Evolutionary conservation across 2,113 vertebrate species (phyloP).

Genomic region (Notiomystis cincta): DNA sequence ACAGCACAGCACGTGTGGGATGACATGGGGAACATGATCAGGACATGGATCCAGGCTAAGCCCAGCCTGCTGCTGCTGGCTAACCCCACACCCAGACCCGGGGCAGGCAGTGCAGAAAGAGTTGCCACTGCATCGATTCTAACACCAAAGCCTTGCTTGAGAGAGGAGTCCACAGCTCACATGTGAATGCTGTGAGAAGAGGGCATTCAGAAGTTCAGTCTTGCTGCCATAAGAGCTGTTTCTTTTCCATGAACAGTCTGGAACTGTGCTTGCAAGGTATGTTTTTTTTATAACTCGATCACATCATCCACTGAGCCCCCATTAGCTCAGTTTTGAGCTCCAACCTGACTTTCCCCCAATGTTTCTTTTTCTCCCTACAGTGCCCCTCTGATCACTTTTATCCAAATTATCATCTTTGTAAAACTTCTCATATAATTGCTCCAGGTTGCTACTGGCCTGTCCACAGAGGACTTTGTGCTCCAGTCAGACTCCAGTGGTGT

Average conservation of each 20-base stretch:
- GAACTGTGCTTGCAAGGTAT: not conserved
- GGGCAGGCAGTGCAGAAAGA: rapidly evolving
- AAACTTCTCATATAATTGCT: constrained; percentile 22
- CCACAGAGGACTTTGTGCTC: constrained; percentile 37
- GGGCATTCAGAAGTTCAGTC: not conserved
- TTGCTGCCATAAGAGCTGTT: not conserved
- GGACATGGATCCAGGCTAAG: not conserved
- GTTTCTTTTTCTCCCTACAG: not conserved
- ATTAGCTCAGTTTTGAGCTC: not conserved
- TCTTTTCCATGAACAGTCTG: not conserved
- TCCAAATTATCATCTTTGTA: not conserved
- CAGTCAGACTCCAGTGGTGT: constrained; percentile 3
- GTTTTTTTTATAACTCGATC: not conserved
- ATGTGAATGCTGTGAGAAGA: not conserved
- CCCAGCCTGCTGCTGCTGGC: not conserved
- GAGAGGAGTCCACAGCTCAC: not conserved
- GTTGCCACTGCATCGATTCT: not conserved
- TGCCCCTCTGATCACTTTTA: not conserved
- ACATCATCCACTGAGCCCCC: not conserved
- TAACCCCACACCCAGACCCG: rapidly evolving
- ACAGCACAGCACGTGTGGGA: not conserved
- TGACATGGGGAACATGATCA: not conserved
- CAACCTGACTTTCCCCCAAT: not conserved
- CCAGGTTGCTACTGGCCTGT: constrained; percentile 1
- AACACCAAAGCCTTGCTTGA: not conserved